Evolutionary conservation across 2,888 invertebrate genomes (phyloP), one percentile per base, ranked within the genome.

Genomic region (Coelogynopora nodosa): DNA sequence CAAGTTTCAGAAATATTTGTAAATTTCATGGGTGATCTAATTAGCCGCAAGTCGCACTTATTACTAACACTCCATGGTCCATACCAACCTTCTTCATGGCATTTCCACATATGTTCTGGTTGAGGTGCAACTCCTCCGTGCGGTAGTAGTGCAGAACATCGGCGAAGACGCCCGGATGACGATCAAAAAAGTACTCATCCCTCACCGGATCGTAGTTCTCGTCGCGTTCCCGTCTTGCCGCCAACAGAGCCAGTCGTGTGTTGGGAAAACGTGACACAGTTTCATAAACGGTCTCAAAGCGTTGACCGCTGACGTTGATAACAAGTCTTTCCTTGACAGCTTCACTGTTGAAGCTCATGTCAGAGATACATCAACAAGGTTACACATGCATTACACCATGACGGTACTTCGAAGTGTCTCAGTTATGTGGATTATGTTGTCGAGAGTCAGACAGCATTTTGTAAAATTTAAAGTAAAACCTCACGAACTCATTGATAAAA

Each of bases 71-170:
- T 49, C 5, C 18, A 18, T 49, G 18, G 5, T 10, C 18, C 5
- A 49, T 49, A 49, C 90, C 88, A 88, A 91, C 91, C 89, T 89
- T 89, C 89, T 90, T 90, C 80, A 91, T 89, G 29, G 90, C 90
- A 87, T 91, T 91, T 0, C 91, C 91, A 88, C 91, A 91, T 0
- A 91, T 88, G 86, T 90, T 90, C 83, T 90, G 90, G 86, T 90
- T 90, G 0, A 90, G 89, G 87, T 91, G 91, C 1, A 91, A 89
- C 88, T 91, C 91, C 29, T 90, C 90, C 0, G 90, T 90, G 0
- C 91, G 87, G 87, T 91, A 90, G 86, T 90, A 91, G 31, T 91
- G 90, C 49, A 91, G 88, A 5, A 91, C 89, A 27, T 89, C 88
- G 0, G 90, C 89, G 86, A 91, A 91, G 0, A 90, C 90, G 0